Evolutionary conservation across 2,888 invertebrate species (phyloP).

Genomic region (Cryptops parisi): DNA sequence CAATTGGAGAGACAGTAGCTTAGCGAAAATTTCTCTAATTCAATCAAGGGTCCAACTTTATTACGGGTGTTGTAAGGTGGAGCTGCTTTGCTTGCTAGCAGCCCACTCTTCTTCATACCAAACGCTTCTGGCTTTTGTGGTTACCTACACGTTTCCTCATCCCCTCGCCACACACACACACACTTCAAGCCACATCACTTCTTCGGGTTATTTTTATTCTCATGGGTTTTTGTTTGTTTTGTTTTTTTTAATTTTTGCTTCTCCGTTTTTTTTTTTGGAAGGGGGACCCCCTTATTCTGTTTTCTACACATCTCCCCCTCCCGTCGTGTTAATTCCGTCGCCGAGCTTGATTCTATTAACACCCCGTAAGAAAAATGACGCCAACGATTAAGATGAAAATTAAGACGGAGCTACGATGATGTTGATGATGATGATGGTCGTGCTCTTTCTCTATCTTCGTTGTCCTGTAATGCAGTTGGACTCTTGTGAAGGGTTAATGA

Average conservation of each 20-base stretch:
- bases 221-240: not conserved
- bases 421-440: not conserved
- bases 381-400: not conserved
- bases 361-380: not conserved
- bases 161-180: too few species aligned
- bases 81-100: not conserved
- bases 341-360: not conserved
- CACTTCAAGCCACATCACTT: not conserved
- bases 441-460: too few species aligned
- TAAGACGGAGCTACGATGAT: not conserved
- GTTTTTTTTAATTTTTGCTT: not conserved
- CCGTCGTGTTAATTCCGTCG: not conserved
- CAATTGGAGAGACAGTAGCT: not conserved
- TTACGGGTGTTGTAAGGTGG: not conserved
- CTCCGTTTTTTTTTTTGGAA: not conserved
- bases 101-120: not conserved
- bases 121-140: not conserved
- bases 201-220: not conserved
- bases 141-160: too few species aligned
- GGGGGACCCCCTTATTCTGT: not conserved
- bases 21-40: not conserved
- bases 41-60: too few species aligned
- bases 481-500: too few species aligned
- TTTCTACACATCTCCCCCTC: not conserved
- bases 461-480: too few species aligned